Evolutionary conservation across 2,797 vertebrate species (phyloP), one percentile per base, ranked within the genome.

Genomic region (Lerista edwardsae): DNA sequence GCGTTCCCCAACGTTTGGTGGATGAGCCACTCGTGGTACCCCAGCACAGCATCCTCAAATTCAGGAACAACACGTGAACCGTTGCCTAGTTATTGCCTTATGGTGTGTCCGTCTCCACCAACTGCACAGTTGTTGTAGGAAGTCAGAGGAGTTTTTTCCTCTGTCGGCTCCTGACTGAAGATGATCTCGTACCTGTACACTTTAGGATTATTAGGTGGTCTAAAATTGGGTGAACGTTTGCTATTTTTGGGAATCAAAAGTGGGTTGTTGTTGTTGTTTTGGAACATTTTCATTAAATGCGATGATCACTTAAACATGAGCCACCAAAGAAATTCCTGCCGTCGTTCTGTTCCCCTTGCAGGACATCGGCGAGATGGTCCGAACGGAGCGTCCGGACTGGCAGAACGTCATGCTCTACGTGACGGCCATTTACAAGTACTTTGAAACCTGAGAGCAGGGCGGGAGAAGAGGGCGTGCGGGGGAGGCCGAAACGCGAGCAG

Each of bases 401-500:
- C 98, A 99, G 84, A 98, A 96, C 19, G 97, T 99, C 93, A 99
- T 99, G 98, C 97, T 97, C n/a, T 99, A 99, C 0, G 98, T 99
- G 93, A 99, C 98, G 0, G 97, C 98, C 14, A 98, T 99, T 95
- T 99, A 99, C 97, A 98, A 99, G 92, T 99, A 99, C 97, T 99
- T 99, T 92, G 98, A 99, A 95, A 99, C 98, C 94, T 99, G 98
- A 99, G 84, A 67, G 72, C 75, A 82, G 21, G 71, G 83, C 69
- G 73, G 47, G 21, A 44, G 3, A 2, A 77, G 87, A n/a, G 85
- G 65, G 73, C 78, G 10, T 64, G 78, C 79, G 67, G 76, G 75
- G 77, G 69, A 88, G 75, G 41, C 89, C 79, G 81, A 90, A 91
- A 89, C 44, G 27, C 77, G 80, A 51, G 85, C 17, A 80, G 90